phyloP scores from a whole-genome alignment of 2,113 vertebrate species.

The Eira barbara region DNA sequence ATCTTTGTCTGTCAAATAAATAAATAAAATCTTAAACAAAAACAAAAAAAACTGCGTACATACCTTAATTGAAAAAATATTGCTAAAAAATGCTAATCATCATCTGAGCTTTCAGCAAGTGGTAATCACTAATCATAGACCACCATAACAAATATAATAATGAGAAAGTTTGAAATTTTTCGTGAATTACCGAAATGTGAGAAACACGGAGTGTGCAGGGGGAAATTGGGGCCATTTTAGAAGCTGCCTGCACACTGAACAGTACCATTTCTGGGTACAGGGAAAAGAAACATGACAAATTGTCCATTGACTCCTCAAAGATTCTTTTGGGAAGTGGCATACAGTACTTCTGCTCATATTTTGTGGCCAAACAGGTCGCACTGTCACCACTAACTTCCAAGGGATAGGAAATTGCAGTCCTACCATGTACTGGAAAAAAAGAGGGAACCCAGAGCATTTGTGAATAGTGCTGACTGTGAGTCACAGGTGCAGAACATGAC shows the following conservation, averaged over 20 bases:
- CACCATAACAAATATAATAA: not conserved
- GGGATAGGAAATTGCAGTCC: not conserved
- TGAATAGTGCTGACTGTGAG: not conserved
- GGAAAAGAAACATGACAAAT: not conserved
- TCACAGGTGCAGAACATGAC: not conserved
- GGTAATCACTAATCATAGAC: not conserved
- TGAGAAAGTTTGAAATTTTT: not conserved
- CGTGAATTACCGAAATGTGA: not conserved
- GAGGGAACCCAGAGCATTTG: not conserved
- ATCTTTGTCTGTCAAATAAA: too few relatives aligned
- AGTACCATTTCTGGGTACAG: not conserved
- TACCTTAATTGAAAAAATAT: not conserved
- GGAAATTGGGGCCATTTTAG: not conserved
- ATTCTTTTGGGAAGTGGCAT: not conserved
- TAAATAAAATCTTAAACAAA: too few relatives aligned
- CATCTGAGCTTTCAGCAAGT: not conserved
- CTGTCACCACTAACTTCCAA: not conserved
- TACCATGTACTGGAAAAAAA: not conserved
- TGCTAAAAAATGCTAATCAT: not conserved
- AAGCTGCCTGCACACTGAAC: not conserved
- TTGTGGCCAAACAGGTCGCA: not conserved
- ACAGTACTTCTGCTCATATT: not conserved
- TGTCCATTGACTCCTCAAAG: not conserved
- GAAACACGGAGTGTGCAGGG: not conserved
- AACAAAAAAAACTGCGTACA: not conserved